Percentiles rank a stretch among this genome's conserved stretches.
Evolutionary conservation across 2,797 vertebrate species (phyloP).

Genomic region (Botia almorhae): DNA sequence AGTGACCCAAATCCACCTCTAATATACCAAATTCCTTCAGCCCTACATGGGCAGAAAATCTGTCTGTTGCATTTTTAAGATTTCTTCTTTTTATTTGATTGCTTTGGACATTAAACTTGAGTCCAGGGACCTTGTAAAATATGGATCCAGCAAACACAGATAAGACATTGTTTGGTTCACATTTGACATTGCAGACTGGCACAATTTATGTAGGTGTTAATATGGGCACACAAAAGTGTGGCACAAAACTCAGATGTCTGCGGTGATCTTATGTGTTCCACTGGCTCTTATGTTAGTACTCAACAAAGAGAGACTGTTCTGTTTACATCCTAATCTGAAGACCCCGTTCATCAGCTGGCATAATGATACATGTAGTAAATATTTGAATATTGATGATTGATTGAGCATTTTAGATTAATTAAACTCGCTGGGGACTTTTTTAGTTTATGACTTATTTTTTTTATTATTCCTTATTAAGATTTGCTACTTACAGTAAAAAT

Average conservation of each 20-base stretch:
- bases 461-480: no score
- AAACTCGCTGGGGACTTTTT: neutral
- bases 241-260: neutral
- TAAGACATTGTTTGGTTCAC: constrained; percentile 50
- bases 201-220: constrained; percentile 29
- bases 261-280: constrained; percentile 38
- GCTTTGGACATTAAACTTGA: neutral
- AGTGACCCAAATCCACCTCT: neutral
- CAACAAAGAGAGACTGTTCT: constrained; percentile 6
- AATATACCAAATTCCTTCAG: neutral
- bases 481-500: no score
- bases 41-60: constrained; percentile 4
- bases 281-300: constrained; percentile 4
- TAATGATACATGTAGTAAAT: constrained; percentile 22
- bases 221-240: constrained; percentile 16
- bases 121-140: constrained; percentile 6
- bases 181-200: constrained; percentile 42
- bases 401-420: constrained; percentile 8
- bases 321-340: constrained; percentile 13
- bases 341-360: neutral
- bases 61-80: neutral
- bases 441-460: no score
- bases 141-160: constrained; percentile 9
- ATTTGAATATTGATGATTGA: constrained; percentile 4
- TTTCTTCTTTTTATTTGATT: neutral